phyloP scores from a whole-genome alignment of 2,888 invertebrate genomes.

The Neoascia interrupta region DNA sequence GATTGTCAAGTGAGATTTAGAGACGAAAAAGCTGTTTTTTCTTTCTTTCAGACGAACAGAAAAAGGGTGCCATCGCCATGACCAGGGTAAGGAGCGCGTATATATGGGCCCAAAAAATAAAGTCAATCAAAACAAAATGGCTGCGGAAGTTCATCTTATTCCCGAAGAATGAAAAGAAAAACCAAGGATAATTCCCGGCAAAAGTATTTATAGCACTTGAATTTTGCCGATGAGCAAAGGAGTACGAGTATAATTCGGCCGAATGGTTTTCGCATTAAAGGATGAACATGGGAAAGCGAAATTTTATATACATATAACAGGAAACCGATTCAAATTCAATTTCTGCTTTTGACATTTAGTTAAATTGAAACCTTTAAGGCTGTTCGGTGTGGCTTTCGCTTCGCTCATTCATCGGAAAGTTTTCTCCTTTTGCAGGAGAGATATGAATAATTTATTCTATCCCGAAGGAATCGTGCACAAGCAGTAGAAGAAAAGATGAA shows the following conservation, averaged over 20 bases:
- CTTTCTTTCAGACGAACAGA: not conserved
- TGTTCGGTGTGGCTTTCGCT: conserved; percentile 70
- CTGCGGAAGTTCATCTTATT: not conserved
- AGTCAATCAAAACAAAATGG: conserved; percentile 21
- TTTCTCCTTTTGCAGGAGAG: conserved; percentile 22
- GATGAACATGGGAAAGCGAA: conserved; percentile 16
- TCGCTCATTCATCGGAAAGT: conserved; percentile 36
- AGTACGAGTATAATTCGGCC: conserved; percentile 32
- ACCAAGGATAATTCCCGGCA: conserved; percentile 19
- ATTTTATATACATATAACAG: conserved; percentile 1
- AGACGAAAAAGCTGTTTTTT: not conserved
- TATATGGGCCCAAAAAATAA: no score
- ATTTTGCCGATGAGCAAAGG: conserved; percentile 1
- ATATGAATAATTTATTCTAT: conserved; percentile 67
- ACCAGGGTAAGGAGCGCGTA: no score
- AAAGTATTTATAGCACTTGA: conserved; percentile 33
- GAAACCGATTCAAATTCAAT: conserved; percentile 76
- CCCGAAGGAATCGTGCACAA: conserved; percentile 2
- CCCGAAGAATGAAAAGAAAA: not conserved
- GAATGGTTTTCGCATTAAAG: conserved; percentile 48
- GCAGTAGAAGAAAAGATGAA: no score
- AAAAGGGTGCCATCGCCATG: conserved; percentile 5
- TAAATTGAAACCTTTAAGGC: conserved; percentile 80
- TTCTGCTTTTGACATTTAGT: conserved; percentile 79
- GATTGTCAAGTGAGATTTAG: conserved; percentile 60